Evolutionary conservation across 2,113 vertebrate genomes (phyloP), one percentile per base, ranked within the genome.

Genomic region (Oryzias woworae): DNA sequence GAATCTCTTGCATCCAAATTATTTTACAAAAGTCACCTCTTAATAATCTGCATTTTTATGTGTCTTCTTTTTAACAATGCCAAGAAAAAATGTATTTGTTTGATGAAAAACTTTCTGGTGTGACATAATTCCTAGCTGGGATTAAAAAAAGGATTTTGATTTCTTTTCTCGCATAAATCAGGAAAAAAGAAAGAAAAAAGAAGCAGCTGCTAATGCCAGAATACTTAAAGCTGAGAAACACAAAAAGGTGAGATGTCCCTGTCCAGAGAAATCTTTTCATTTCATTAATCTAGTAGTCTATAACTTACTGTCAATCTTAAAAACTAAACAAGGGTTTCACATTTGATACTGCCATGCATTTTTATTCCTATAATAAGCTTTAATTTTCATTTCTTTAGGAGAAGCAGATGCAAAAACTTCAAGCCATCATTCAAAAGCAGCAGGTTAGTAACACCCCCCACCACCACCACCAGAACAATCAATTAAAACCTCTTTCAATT

Each of bases 131-230:
- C 36, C 36, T 36, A 3, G 36, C 36, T 36, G 8, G 2, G 2
- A 36, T 36, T 3, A 36, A 36, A 12, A 36, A 36, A 12, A 3
- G 8, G 8, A 12, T 36, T 36, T 62, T 84, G 3, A 70, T 85
- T 83, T 65, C 59, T 89, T 75, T 53, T 91, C 31, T 57, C 90
- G 31, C 88, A 80, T 93, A 87, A 90, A 88, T 82, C 90, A 98
- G 97, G 95, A 93, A 58, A 98, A 96, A 93, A 96, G 94, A 92
- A 97, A 91, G 90, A 98, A 93, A 92, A 98, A 96, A 84, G 95
- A 98, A 90, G 95, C 95, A 89, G 95, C 95, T 48, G 95, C 93
- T 82, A 98, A 96, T 92, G 95, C 96, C 80, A 98, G 95, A 94
- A 94, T 98, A 90, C 62, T 97, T 90, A 95, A 98, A 86, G 94